A percentile compares a stretch with the other conserved stretches of the same genome.
Evolutionary conservation across 2,797 vertebrate genomes (phyloP).

Genomic region (Notamacropus eugenii): DNA sequence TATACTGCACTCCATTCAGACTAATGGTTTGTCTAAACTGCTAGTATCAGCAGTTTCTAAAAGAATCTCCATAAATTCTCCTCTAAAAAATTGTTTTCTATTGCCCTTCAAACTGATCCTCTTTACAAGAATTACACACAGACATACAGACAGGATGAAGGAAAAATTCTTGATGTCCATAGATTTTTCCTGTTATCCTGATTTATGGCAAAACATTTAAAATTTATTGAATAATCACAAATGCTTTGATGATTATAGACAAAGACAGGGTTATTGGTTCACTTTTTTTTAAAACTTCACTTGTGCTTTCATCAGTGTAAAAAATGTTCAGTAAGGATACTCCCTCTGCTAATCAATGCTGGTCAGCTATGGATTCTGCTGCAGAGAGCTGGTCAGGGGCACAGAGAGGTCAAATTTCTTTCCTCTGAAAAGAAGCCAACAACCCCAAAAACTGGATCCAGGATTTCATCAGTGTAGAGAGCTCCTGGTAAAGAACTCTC

Average conservation of each 20-base stretch:
- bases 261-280: neutral
- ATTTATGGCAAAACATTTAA: neutral
- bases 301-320: neutral
- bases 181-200: neutral
- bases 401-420: neutral
- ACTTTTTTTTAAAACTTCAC: neutral
- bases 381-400: neutral
- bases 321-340: neutral
- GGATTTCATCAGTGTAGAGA: neutral
- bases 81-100: neutral
- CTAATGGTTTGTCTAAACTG: neutral
- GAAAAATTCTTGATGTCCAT: neutral
- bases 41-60: neutral
- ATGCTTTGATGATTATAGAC: neutral
- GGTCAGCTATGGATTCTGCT: neutral
- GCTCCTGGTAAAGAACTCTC: neutral
- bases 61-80: neutral
- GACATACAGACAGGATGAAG: neutral
- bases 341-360: neutral
- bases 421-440: neutral
- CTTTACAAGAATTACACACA: slow-evolving; percentile 37
- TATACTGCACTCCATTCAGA: neutral
- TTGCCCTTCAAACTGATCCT: neutral
- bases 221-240: neutral
- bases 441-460: neutral